These are phyloP conservation scores for Calliopum simillimum DNA, from an alignment of 2,888 invertebrate species.

Conservation along the genomic window DNA sequence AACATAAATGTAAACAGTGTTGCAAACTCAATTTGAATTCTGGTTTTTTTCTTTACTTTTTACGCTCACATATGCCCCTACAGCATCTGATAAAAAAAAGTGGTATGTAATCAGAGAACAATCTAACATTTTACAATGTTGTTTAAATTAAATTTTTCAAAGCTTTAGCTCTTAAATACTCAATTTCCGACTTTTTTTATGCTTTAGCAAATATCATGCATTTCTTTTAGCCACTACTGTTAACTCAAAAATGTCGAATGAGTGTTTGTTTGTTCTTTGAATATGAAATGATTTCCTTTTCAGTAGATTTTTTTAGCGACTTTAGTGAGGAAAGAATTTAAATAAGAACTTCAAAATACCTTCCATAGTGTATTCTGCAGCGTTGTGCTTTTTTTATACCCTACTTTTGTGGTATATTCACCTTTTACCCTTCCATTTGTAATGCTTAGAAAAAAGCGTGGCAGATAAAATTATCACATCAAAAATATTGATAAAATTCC, in stretches of 20 bases:
- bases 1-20: neutral
- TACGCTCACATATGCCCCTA: neutral
- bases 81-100: too few relatives aligned
- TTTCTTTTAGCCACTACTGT: too few relatives aligned
- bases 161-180: too few relatives aligned
- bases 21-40: neutral
- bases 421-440: too few relatives aligned
- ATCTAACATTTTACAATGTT: neutral
- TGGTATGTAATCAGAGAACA: too few relatives aligned
- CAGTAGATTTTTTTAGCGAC: constrained; percentile 6
- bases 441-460: too few relatives aligned
- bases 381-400: neutral
- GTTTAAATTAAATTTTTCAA: neutral
- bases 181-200: neutral
- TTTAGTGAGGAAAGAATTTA: neutral
- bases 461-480: too few relatives aligned
- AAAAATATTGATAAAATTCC: too few relatives aligned
- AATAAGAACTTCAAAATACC: neutral
- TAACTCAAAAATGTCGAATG: too few relatives aligned
- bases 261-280: neutral
- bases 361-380: neutral
- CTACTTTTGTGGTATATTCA: too few relatives aligned
- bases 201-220: too few relatives aligned
- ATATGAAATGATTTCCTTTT: constrained; percentile 28
- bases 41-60: too few relatives aligned